Evolutionary conservation across 2,113 vertebrate genomes (phyloP), one percentile per base, ranked within the genome.

Genomic region (Cryptotis parvus): DNA sequence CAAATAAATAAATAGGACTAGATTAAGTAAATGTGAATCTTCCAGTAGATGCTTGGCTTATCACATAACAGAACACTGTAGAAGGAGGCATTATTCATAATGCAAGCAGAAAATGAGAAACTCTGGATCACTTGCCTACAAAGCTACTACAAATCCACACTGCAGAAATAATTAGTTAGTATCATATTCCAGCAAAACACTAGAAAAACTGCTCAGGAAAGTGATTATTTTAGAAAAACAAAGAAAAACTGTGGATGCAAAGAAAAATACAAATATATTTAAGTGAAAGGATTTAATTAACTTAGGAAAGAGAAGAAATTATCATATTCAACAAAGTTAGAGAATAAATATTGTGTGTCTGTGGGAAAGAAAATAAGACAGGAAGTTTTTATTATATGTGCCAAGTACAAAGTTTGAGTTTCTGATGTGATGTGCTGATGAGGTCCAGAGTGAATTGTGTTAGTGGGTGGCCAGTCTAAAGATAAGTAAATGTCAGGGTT

Each of bases 381-480:
- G 83, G 92, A 96, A 93, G 76, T 87, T 81, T 65, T 81, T 88
- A 82, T 89, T 87, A 68, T 26, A 75, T 10, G 86, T 39, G 78
- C 94, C 83, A 96, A 95, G 37, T 61, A 55, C 45, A 75, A 49
- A 76, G 70, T 82, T 31, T 61, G 35, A 93, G 26, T 88, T 87
- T 70, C 33, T 45, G 45, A 39, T 37, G 27, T 91, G 85, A 69
- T 89, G 68, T 24, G 26, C 61, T 93, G 76, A 85, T 93, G 78
- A 69, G 68, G 74, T 79, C 37, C 79, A 37, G 45, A 37, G 45
- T 39, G 31, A 78, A 63, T 39, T 72, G 4, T 52, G 12, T 72
- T 85, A 45, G 85, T 95, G 95, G 90, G 92, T 94, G 93, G 93
- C 86, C 93, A 93, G n/a, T 41, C n/a, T n/a, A 69, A 84, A 92